These are phyloP conservation scores for Drosophila erecta DNA, from an alignment of 1,140 invertebrate species.

Conservation along the genomic window DNA sequence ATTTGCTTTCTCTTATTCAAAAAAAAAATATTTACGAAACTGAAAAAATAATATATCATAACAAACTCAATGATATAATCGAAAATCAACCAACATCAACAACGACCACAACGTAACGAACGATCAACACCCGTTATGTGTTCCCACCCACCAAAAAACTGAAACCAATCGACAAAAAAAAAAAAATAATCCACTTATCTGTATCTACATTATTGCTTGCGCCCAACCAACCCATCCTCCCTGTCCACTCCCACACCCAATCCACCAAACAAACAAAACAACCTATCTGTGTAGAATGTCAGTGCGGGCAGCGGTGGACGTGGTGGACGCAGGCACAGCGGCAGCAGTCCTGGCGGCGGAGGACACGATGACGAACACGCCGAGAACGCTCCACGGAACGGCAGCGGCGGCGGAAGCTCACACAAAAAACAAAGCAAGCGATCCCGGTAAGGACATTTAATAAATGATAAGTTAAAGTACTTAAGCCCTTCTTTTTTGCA, in stretches of 20 bases:
- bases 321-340: slow-evolving; percentile 67
- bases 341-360: slow-evolving; percentile 62
- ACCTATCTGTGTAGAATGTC: slow-evolving; percentile 73
- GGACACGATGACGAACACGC: slow-evolving; percentile 54
- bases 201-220: slow-evolving; percentile 80
- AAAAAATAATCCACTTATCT: slow-evolving; percentile 70
- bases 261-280: slow-evolving; percentile 38
- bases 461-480: background rate
- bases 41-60: slow-evolving; percentile 52
- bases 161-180: slow-evolving; percentile 51
- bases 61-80: slow-evolving; percentile 65
- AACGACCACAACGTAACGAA: slow-evolving; percentile 68
- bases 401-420: slow-evolving; percentile 38
- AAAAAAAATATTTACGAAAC: slow-evolving; percentile 55
- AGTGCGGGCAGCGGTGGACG: slow-evolving; percentile 69
- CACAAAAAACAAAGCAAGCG: slow-evolving; percentile 66
- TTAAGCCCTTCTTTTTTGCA: background rate
- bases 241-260: slow-evolving; percentile 22
- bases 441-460: slow-evolving; percentile 51
- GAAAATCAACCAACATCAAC: slow-evolving; percentile 68
- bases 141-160: slow-evolving; percentile 54
- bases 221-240: slow-evolving; percentile 9
- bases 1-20: slow-evolving; percentile 84
- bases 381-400: slow-evolving; percentile 63
- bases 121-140: slow-evolving; percentile 70